Evolutionary conservation across 2,888 invertebrate species (phyloP).

Genomic region (Zhuqinia jingwanae): DNA sequence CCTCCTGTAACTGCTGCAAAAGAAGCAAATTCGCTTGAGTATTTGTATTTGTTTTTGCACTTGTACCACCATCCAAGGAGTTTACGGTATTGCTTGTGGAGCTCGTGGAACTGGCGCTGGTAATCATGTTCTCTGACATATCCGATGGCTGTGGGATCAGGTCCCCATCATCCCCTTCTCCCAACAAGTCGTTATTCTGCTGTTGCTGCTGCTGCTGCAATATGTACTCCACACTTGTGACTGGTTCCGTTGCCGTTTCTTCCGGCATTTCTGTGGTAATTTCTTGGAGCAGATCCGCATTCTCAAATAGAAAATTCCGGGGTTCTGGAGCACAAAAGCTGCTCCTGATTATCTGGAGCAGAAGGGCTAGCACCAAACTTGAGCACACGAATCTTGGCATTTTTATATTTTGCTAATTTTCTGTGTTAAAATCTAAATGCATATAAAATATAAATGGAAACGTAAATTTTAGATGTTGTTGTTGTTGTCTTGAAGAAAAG

Average conservation of each 20-base stretch:
- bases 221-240: conserved; percentile 31
- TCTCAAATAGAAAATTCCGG: conserved; percentile 42
- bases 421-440: no score
- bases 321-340: conserved; percentile 48
- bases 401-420: no score
- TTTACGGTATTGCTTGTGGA: not conserved
- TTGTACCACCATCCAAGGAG: not conserved
- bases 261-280: not conserved
- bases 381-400: conserved; percentile 10
- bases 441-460: no score
- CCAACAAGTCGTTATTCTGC: not conserved
- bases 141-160: conserved; percentile 49
- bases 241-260: conserved; percentile 21
- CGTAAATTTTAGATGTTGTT: no score
- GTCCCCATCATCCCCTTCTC: no score
- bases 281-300: not conserved
- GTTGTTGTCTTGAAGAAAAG: conserved; percentile 44
- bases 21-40: conserved; percentile 42
- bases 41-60: not conserved
- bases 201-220: not conserved
- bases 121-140: conserved; percentile 13
- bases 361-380: not conserved
- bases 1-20: conserved; percentile 51
- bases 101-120: conserved; percentile 54
- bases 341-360: not conserved